Evolutionary conservation across 2,797 vertebrate species (phyloP), one percentile per base, ranked within the genome.

Genomic region (Nasua narica): DNA sequence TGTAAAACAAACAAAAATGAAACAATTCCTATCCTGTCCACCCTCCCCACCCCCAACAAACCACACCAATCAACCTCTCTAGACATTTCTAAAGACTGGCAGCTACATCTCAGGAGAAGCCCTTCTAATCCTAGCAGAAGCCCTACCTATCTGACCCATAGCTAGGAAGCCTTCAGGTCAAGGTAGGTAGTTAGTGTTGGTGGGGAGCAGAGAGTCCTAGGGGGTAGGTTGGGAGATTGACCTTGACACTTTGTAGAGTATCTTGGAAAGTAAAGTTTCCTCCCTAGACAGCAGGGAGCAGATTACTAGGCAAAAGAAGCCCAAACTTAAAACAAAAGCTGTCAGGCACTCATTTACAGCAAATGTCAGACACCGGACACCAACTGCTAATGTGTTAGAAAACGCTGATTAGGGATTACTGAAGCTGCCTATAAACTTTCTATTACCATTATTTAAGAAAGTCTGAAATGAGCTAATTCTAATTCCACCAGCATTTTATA

Each of bases 331-430:
- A 92, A 94, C 81, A 91, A 96, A 97, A 95, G 46, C 94, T 96
- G 98, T 98, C 98, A 98, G 97, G 97, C 98, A 98, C 97, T 98
- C 92, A 97, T 98, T 98, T 98, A 98, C 98, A 98, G 97, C 97
- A 98, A 98, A 98, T 98, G 98, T 98, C 98, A 98, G 97, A 95
- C 91, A 97, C 78, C 50, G 97, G 97, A 96, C 96, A 97, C 91
- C 95, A 97, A 97, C 98, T 13, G 77, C 97, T 98, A 97, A 97
- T 96, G 98, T 98, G 98, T 98, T 96, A 97, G 88, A 94, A 96
- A 98, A 98, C 90, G 97, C 97, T 98, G 98, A 98, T 98, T 98
- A 98, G 92, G 97, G 97, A 93, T 97, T 98, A 98, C 97, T 97
- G 98, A 98, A 98, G 60, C 76, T 96, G 98, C 95, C 91, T 97